Evolutionary conservation across 2,797 vertebrate species (phyloP).

Genomic region (Nasua narica): DNA sequence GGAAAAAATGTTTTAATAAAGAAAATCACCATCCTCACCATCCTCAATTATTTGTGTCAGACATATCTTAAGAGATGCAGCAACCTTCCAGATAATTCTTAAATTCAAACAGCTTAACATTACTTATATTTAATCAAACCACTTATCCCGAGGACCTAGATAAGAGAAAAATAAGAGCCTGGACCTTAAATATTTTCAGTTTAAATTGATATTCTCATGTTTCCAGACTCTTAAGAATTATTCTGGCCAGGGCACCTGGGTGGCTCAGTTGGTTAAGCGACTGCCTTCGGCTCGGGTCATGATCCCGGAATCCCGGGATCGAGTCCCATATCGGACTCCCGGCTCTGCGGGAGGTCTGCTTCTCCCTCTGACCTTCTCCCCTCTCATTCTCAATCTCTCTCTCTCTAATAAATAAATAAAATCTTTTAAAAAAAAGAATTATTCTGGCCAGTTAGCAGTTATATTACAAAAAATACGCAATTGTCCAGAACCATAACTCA

Average conservation of each 20-base stretch:
- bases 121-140: constrained; percentile 50
- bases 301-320: too few species aligned
- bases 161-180: neutral
- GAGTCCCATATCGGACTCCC: too few species aligned
- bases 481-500: neutral
- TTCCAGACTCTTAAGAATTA: constrained; percentile 44
- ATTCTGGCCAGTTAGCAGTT: neutral
- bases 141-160: neutral
- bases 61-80: constrained; percentile 28
- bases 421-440: too few species aligned
- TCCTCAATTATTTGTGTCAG: constrained; percentile 54
- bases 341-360: too few species aligned
- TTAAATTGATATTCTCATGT: constrained; percentile 51
- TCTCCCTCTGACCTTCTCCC: too few species aligned
- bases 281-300: too few species aligned
- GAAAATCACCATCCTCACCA: constrained; percentile 51
- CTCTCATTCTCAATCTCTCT: too few species aligned
- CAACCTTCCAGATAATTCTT: constrained; percentile 52
- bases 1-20: constrained; percentile 70
- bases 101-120: constrained; percentile 57
- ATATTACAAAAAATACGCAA: neutral
- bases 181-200: neutral
- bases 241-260: too few species aligned
- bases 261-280: too few species aligned
- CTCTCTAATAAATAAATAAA: too few species aligned